A percentile compares a stretch with the other conserved stretches of the same genome.
Evolutionary conservation across 2,888 invertebrate species (phyloP).

Genomic region (Pseudoips prasinana): DNA sequence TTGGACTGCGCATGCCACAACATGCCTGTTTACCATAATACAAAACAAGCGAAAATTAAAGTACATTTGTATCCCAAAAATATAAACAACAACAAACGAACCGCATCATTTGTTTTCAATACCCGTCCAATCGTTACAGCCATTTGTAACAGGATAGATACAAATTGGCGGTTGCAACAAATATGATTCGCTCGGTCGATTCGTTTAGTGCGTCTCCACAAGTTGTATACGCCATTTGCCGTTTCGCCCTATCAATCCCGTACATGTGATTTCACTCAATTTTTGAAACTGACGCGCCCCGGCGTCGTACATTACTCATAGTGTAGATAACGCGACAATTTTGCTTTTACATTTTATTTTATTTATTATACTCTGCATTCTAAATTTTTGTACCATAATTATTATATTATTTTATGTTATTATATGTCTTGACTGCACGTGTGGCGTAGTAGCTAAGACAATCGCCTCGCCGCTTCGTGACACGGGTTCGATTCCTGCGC

Average conservation of each 20-base stretch:
- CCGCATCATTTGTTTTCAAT: conserved; percentile 70
- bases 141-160: conserved; percentile 72
- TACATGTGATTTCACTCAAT: conserved; percentile 79
- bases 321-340: conserved; percentile 52
- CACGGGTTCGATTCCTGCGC: no score
- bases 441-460: no score
- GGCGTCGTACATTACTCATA: conserved; percentile 63
- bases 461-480: no score
- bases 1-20: no score
- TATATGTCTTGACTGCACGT: no score
- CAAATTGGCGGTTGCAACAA: conserved; percentile 71
- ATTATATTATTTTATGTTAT: no score
- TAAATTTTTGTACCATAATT: no score
- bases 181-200: conserved; percentile 59
- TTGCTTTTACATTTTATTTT: conserved; percentile 39
- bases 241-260: conserved; percentile 67
- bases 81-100: conserved; percentile 25
- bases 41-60: no score
- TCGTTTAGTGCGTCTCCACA: conserved; percentile 41
- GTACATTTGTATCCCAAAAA: no score
- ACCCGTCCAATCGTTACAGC: conserved; percentile 62
- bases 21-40: no score
- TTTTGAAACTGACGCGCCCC: conserved; percentile 79
- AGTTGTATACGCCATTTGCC: conserved; percentile 36
- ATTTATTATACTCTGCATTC: conserved; percentile 27